Evolutionary conservation across 92 coral and sea anemone species (phyloP).

Genomic region (Umimayanthus kanabou): DNA sequence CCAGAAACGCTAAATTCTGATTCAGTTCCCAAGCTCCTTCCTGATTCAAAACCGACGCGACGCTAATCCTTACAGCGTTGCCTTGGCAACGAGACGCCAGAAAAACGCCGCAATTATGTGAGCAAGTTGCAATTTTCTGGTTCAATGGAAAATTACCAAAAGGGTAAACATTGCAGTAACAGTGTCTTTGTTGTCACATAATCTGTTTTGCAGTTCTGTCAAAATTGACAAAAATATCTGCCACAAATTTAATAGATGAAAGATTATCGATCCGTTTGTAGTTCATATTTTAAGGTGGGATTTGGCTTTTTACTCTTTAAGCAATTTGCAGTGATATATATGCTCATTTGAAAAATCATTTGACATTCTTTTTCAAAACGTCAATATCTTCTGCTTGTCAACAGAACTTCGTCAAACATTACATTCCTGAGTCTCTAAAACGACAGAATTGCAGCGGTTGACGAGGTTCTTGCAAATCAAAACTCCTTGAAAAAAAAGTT

Average conservation of each 20-base stretch:
- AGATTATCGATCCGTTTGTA: neutral
- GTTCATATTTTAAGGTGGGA: neutral
- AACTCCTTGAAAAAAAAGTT: neutral
- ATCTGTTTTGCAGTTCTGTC: conserved; percentile 40
- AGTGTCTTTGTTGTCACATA: conserved; percentile 36
- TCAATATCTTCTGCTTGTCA: conserved; percentile 15
- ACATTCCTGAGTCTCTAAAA: conserved; percentile 42
- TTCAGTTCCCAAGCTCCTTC: conserved; percentile 51
- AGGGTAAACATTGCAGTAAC: conserved; percentile 50
- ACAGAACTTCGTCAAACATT: neutral
- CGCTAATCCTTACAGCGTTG: conserved; percentile 81
- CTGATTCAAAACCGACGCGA: conserved; percentile 87
- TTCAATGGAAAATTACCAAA: conserved; percentile 31
- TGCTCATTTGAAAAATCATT: neutral
- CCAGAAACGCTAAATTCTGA: neutral
- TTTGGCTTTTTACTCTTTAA: neutral
- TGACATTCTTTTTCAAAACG: neutral
- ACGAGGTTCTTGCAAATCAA: no score
- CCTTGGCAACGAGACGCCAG: conserved; percentile 81
- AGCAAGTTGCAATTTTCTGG: conserved; percentile 23
- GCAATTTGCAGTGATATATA: neutral
- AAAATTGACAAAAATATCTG: conserved; percentile 9
- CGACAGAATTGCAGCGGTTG: neutral
- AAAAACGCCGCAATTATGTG: conserved; percentile 40
- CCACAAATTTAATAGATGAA: conserved; percentile 20